Percentiles rank a stretch among this genome's conserved stretches.
These are phyloP conservation scores for Pheosia gnoma DNA, from an alignment of 2,888 invertebrate species.

Conservation along the genomic window DNA sequence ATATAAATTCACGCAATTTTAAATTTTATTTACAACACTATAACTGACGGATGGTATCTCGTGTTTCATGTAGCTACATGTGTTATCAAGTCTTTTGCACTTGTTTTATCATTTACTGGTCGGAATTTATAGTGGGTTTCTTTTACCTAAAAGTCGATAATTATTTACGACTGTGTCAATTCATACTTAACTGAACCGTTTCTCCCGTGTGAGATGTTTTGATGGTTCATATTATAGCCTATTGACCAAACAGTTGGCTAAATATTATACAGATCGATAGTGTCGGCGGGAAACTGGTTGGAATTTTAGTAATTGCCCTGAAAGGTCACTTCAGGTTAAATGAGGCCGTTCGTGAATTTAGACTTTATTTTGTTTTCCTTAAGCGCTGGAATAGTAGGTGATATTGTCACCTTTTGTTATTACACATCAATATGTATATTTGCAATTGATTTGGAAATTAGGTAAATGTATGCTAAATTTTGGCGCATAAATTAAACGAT, in stretches of 20 bases:
- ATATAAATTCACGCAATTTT: neutral
- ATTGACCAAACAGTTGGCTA: constrained; percentile 33
- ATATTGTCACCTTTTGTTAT: constrained; percentile 16
- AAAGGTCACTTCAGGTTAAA: constrained; percentile 26
- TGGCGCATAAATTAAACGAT: constrained; percentile 22
- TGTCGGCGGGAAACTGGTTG: constrained; percentile 23
- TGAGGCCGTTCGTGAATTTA: constrained; percentile 10
- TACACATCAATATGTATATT: constrained; percentile 29
- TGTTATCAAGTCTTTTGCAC: neutral
- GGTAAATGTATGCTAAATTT: constrained; percentile 21
- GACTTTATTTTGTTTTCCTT: constrained; percentile 8
- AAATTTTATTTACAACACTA: neutral
- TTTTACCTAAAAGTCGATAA: constrained; percentile 9
- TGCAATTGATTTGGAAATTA: constrained; percentile 26
- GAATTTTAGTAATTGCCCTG: constrained; percentile 39
- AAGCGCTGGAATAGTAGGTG: constrained; percentile 11
- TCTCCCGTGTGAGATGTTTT: constrained; percentile 18
- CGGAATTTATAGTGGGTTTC: neutral
- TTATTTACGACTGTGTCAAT: constrained; percentile 26
- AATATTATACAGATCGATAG: constrained; percentile 31
- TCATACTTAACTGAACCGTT: constrained; percentile 22
- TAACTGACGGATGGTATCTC: neutral
- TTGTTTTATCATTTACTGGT: neutral
- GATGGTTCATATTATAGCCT: constrained; percentile 32
- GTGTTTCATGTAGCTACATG: neutral